Evolutionary conservation across 2,797 vertebrate genomes (phyloP), one percentile per base, ranked within the genome.

Genomic region (Graptemys geographica): DNA sequence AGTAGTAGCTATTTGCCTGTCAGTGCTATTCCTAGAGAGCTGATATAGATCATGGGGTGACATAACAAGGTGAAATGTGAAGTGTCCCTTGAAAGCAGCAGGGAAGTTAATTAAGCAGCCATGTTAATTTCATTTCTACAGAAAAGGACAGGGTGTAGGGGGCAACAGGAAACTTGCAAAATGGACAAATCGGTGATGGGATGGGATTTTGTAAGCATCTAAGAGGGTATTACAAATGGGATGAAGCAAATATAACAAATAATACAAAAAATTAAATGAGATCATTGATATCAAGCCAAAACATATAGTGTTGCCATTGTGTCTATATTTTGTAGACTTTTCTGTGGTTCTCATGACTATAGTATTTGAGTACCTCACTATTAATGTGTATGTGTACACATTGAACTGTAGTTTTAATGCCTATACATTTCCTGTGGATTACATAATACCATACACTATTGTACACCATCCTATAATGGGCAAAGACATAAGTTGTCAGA

Each of bases 11-110:
- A 74, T 37, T 53, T 93, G 41, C 25, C 57, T 23, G 86, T 51
- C 4, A 84, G 6, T 79, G 28, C 47, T 69, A 8, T 11, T 56
- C 44, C 11, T 0, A 0, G 49, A 25, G 57, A 28, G 0, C 0
- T 0, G 2, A 9, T 12, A 49, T 49, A 49, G 25, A 78, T 78
- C 47, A 65, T 21, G 49, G 53, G 51, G 83, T 82, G 56, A 79
- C 25, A 8, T 83, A 62, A 25, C 15, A 56, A 52, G 90, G 62
- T 25, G 47, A 5, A 23, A 65, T 25, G 1, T 10, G 49, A 41
- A 2, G 16, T 21, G 51, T 83, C 21, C 74, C 28, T 80, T 79
- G 69, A 82, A 78, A 90, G 65, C 55, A 25, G 18, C 1, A 16
- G 7, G 10, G 49, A 23, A n/a, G 59, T 79, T 83, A 62, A n/a